Percentiles rank a stretch among this genome's conserved stretches.
These are phyloP conservation scores for Montipora capitata DNA, from an alignment of 92 coral and sea anemone species.

Conservation along the genomic window DNA sequence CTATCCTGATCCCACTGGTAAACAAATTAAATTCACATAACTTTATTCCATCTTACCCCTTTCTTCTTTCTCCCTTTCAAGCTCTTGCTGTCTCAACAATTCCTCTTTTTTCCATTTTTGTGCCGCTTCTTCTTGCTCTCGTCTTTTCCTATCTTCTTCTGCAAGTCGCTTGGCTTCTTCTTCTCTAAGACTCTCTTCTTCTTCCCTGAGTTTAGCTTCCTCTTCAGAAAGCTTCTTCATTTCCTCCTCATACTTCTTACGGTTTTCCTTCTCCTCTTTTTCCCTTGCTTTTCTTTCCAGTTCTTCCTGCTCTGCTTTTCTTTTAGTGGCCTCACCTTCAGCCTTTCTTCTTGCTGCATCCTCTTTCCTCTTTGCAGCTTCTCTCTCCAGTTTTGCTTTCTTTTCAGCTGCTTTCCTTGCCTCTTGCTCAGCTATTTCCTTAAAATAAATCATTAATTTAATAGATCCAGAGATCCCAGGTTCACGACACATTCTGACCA, in stretches of 20 bases:
- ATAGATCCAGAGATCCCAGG: no score
- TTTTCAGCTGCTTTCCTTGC: slow-evolving; percentile 73
- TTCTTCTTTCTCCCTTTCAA: slow-evolving; percentile 90
- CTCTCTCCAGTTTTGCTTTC: slow-evolving; percentile 71
- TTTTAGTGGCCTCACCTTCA: slow-evolving; percentile 82
- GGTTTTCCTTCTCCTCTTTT: slow-evolving; percentile 66
- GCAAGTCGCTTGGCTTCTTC: slow-evolving; percentile 79
- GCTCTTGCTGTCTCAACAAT: slow-evolving; percentile 84
- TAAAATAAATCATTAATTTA: not conserved
- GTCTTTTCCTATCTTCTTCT: slow-evolving; percentile 84
- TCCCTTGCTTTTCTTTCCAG: slow-evolving; percentile 63
- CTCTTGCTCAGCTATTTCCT: slow-evolving; percentile 82
- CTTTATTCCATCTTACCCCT: slow-evolving; percentile 61
- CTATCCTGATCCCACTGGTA: no score
- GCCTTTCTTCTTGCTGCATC: slow-evolving; percentile 77
- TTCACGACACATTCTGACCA: not conserved
- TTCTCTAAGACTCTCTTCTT: slow-evolving; percentile 67
- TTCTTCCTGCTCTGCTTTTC: slow-evolving; percentile 84
- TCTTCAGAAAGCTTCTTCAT: slow-evolving; percentile 75
- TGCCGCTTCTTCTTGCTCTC: slow-evolving; percentile 92
- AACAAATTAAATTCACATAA: no score
- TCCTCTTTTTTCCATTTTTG: slow-evolving; percentile 99
- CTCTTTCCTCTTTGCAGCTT: slow-evolving; percentile 69
- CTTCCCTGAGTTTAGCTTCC: slow-evolving; percentile 72
- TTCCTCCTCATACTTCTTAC: slow-evolving; percentile 66